phyloP scores from a whole-genome alignment of 1,140 invertebrate genomes.

The Drosophila repletoides region DNA sequence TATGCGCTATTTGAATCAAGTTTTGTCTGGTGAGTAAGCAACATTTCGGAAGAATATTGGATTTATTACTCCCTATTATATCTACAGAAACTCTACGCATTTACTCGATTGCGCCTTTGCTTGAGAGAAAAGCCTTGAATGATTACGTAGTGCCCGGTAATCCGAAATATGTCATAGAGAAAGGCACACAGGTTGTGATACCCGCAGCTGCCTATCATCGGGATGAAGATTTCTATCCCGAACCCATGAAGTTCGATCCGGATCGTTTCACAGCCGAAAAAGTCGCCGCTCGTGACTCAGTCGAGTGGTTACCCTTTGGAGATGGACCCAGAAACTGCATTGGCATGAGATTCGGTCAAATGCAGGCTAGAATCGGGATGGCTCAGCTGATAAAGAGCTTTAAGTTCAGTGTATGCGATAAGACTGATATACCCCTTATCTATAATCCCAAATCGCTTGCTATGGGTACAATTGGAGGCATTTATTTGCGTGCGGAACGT shows the following conservation, averaged over 20 bases:
- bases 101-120: slow-evolving; percentile 85
- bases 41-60: background rate
- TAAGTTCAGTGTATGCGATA: slow-evolving; percentile 54
- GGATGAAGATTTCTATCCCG: slow-evolving; percentile 84
- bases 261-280: slow-evolving; percentile 83
- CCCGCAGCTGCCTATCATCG: slow-evolving; percentile 85
- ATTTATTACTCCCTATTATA: slow-evolving; percentile 42
- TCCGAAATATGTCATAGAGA: slow-evolving; percentile 84
- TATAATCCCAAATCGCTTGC: slow-evolving; percentile 36
- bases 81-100: slow-evolving; percentile 86
- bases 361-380: slow-evolving; percentile 82
- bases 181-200: slow-evolving; percentile 85
- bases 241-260: slow-evolving; percentile 85
- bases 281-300: slow-evolving; percentile 81
- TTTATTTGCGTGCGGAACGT: slow-evolving; percentile 37
- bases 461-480: slow-evolving; percentile 42
- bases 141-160: slow-evolving; percentile 85
- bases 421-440: slow-evolving; percentile 47
- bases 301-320: slow-evolving; percentile 86
- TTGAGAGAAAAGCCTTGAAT: slow-evolving; percentile 85
- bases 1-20: slow-evolving; percentile 84
- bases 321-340: slow-evolving; percentile 84
- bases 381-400: slow-evolving; percentile 77
- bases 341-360: slow-evolving; percentile 82
- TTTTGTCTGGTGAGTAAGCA: slow-evolving; percentile 82